These are phyloP conservation scores for Uloborus diversus DNA, from an alignment of 1,140 invertebrate genomes.

Conservation along the genomic window DNA sequence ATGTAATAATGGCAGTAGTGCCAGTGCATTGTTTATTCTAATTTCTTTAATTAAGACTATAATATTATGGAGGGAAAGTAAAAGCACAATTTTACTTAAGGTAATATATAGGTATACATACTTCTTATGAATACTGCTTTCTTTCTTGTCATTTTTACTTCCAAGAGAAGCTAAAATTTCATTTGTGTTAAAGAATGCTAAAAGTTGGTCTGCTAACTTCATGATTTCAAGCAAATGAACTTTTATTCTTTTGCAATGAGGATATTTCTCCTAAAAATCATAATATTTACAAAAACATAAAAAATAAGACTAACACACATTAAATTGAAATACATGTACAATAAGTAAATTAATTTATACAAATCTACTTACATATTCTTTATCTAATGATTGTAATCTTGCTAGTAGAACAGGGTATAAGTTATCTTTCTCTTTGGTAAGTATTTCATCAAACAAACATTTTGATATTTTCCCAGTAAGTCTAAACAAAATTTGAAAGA, in stretches of 20 bases:
- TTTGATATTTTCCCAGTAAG: constrained; percentile 56
- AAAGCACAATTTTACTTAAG: too few relatives aligned
- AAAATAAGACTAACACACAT: not conserved
- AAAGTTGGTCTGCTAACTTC: constrained; percentile 24
- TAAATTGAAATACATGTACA: not conserved
- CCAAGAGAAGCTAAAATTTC: constrained; percentile 38
- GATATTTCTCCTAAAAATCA: not conserved
- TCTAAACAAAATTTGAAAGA: constrained; percentile 18
- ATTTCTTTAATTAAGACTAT: too few relatives aligned
- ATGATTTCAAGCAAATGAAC: not conserved
- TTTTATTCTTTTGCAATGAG: not conserved
- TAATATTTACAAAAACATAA: too few relatives aligned
- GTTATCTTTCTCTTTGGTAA: constrained; percentile 72
- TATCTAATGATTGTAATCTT: constrained; percentile 79
- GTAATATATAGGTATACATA: constrained; percentile 11
- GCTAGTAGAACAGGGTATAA: constrained; percentile 79
- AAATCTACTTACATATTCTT: constrained; percentile 62
- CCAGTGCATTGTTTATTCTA: too few relatives aligned
- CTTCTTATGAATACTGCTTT: constrained; percentile 26
- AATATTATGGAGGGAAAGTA: too few relatives aligned
- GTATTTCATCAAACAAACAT: constrained; percentile 78
- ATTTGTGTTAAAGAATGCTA: not conserved
- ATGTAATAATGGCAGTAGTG: too few relatives aligned
- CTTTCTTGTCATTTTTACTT: constrained; percentile 57
- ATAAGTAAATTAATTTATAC: not conserved